phyloP scores from a whole-genome alignment of 2,797 vertebrate genomes.

The Agapornis canus region DNA sequence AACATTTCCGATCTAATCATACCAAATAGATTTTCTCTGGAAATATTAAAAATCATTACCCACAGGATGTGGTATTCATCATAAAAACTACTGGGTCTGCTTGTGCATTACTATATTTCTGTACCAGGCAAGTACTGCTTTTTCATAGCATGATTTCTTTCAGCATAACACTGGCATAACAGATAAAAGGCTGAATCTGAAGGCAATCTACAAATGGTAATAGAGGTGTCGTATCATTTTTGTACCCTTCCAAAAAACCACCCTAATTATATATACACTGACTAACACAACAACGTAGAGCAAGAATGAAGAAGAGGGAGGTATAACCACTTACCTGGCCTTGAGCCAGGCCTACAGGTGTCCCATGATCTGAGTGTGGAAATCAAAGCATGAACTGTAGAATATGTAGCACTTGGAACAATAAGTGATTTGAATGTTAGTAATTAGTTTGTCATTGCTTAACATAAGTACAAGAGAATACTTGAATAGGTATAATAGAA shows the following conservation, averaged over 20 bases:
- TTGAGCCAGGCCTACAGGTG: not conserved
- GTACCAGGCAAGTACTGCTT: not conserved
- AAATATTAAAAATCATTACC: not conserved
- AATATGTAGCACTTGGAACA: constrained; percentile 12
- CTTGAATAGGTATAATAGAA: not conserved
- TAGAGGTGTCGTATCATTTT: not conserved
- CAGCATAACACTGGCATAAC: not conserved
- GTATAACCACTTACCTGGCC: not conserved
- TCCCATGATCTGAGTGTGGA: constrained; percentile 5
- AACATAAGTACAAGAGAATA: constrained; percentile 25
- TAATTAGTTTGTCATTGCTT: constrained; percentile 45
- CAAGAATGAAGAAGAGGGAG: not conserved
- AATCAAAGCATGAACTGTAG: constrained; percentile 38
- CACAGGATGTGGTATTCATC: not conserved
- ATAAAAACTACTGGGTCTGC: not conserved
- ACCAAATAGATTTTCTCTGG: not conserved
- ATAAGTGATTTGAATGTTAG: constrained; percentile 29
- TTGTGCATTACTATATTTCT: not conserved
- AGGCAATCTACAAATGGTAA: not conserved
- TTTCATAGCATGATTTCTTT: not conserved
- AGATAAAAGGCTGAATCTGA: not conserved
- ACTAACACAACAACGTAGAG: not conserved
- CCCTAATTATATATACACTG: constrained; percentile 8
- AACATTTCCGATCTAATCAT: not conserved
- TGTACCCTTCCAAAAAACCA: not conserved